Evolutionary conservation across 2,113 vertebrate species (phyloP), one percentile per base, ranked within the genome.

Genomic region (Illadopsis cleaveri): DNA sequence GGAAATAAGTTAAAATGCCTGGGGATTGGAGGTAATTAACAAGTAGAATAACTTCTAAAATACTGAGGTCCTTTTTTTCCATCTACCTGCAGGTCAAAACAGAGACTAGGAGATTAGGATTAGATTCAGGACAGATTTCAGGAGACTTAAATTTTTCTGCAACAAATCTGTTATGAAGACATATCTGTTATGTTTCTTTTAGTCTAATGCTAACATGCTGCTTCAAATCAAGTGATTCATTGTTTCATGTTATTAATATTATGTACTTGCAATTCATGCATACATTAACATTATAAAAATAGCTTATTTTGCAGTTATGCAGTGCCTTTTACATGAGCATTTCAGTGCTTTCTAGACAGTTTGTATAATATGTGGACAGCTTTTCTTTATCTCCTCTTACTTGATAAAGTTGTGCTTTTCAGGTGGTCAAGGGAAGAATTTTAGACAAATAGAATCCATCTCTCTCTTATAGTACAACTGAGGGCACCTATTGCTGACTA

Each of bases 11-110:
- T 90, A 79, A 92, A 96, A 60, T 30, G 62, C 68, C 47, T 64
- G 38, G 42, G 38, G 33, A 14, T 54, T 85, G 44, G 62, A 91
- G n/a, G 25, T 83, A 94, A 97, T 89, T 83, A 92, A 16, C 35
- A 64, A 44, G 72, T 58, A 71, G 56, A 84, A 51, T 87, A 15
- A 15, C 53, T 73, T 70, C 13, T 51, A 56, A 97, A 85, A 86
- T 53, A 24, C 37, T 60, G 14, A 6, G 31, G 5, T 56, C 38
- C 14, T 47, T 50, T 51, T 42, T 66, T 87, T 81, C 31, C 53
- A 82, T 23, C 62, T 92, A 69, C 35, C 89, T 94, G 62, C 95
- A 97, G 77, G 90, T 92, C 84, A 93, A 95, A 94, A 85, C 90
- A 98, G 72, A 69, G 27, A 69, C 12, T 60, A 28, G 37, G 33